phyloP scores from a whole-genome alignment of 2,888 invertebrate species.

The Plebejus melissa region DNA sequence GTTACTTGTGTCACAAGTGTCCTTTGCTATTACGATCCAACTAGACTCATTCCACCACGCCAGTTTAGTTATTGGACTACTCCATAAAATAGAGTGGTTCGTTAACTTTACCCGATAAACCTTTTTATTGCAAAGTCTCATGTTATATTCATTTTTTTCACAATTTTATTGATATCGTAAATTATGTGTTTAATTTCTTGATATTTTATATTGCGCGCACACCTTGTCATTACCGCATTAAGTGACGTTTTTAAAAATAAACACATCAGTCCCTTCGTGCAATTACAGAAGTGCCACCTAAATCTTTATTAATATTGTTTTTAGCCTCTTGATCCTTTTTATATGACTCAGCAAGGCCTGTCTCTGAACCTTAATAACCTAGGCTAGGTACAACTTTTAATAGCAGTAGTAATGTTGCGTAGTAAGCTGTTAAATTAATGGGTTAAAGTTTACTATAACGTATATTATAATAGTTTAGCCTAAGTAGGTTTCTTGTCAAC shows the following conservation, averaged over 20 bases:
- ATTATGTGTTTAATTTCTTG: slow-evolving; percentile 25
- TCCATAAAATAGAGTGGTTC: slow-evolving; percentile 68
- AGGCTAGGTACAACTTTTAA: not conserved
- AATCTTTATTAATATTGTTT: slow-evolving; percentile 7
- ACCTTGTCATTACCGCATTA: slow-evolving; percentile 18
- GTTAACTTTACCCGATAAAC: slow-evolving; percentile 54
- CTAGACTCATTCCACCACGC: slow-evolving; percentile 51
- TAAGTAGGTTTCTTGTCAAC: not conserved
- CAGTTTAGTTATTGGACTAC: slow-evolving; percentile 61
- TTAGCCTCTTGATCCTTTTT: not conserved
- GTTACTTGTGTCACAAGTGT: slow-evolving; percentile 58
- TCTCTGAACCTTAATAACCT: not conserved
- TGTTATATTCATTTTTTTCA: slow-evolving; percentile 52
- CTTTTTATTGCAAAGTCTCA: slow-evolving; percentile 60
- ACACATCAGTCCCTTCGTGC: not conserved
- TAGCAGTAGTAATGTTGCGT: not conserved
- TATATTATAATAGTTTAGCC: not conserved
- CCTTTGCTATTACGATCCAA: slow-evolving; percentile 59
- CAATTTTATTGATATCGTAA: slow-evolving; percentile 29
- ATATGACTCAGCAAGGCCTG: not conserved
- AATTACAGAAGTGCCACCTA: slow-evolving; percentile 3
- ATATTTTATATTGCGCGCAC: slow-evolving; percentile 19
- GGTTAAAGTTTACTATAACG: not conserved
- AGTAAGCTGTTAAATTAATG: not conserved
- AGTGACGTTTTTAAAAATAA: slow-evolving; percentile 15